Evolutionary conservation across 2,113 vertebrate species (phyloP), one percentile per base, ranked within the genome.

Genomic region (Vireo altiloquus): DNA sequence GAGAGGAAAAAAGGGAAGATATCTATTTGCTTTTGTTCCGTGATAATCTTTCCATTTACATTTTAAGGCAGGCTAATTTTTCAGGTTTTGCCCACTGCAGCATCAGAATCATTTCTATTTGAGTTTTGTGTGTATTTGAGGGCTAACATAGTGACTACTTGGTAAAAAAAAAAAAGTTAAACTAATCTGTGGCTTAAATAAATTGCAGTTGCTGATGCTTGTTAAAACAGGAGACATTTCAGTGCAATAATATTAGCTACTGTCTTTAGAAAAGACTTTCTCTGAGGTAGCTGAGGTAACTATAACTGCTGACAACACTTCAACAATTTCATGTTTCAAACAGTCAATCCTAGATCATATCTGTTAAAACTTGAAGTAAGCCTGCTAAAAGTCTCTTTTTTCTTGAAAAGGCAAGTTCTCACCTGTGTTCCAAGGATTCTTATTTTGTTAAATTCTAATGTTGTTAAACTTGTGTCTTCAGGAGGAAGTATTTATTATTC

Each of bases 21-120:
- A 89, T 94, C 95, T 98, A 53, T 98, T 98, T 98, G 96, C 96
- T 97, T 97, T 98, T 97, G 87, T 96, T 95, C 95, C 94, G 95
- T 94, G 82, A 82, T 97, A 83, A 92, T 97, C 90, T 95, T 97
- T 96, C 75, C 53, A 91, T 95, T 94, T 97, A 68, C 94, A 89
- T 97, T 94, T 87, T 81, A 81, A 97, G 91, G 74, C 69, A 92
- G 81, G 54, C 72, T 83, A 61, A 79, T 95, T 95, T 95, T 94
- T 96, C 96, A 90, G 82, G 59, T 84, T 90, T 86, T 87, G 31
- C 31, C 42, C 50, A 47, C 46, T 64, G 47, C 77, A 79, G 84
- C 87, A 50, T 83, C 61, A 95, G 74, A 93, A 86, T 87, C 81
- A 84, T 87, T 94, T 86, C 40, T 82, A 78, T 78, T 92, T 89